phyloP scores from a whole-genome alignment of 2,797 vertebrate species.

The Rhadinocentrus ornatus region DNA sequence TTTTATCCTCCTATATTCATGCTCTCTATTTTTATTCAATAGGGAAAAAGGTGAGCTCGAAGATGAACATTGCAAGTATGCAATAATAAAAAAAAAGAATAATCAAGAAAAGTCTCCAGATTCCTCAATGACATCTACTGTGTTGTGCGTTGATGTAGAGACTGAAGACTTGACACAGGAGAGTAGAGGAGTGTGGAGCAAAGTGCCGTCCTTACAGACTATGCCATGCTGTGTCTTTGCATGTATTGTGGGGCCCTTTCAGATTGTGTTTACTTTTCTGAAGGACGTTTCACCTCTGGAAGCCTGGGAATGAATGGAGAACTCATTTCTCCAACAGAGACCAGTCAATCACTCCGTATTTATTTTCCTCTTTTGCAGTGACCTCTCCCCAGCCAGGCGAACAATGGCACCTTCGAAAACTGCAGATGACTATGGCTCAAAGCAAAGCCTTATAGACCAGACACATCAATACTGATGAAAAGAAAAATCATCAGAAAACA shows the following conservation, averaged over 20 bases:
- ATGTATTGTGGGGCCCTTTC: conserved; percentile 67
- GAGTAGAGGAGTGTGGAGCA: conserved; percentile 30
- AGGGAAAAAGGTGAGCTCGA: conserved; percentile 11
- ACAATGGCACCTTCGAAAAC: conserved; percentile 73
- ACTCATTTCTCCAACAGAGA: conserved; percentile 78
- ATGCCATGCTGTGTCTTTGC: conserved; percentile 64
- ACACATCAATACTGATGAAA: conserved; percentile 67
- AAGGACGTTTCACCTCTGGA: conserved; percentile 82
- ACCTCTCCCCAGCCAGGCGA: conserved; percentile 72
- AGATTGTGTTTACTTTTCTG: conserved; percentile 78
- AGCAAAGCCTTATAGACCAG: conserved; percentile 54
- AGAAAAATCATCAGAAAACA: conserved; percentile 50
- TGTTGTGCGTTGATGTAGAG: conserved; percentile 16
- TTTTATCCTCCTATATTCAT: conserved; percentile 20
- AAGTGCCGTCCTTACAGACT: conserved; percentile 53
- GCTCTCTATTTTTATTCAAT: conserved; percentile 24
- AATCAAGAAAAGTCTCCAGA: conserved; percentile 18
- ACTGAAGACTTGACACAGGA: conserved; percentile 4
- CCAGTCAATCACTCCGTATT: conserved; percentile 81
- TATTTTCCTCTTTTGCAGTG: conserved; percentile 73
- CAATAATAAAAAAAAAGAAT: too few relatives aligned
- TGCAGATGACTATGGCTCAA: conserved; percentile 76
- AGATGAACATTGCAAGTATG: not conserved
- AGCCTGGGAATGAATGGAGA: conserved; percentile 74
- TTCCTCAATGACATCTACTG: conserved; percentile 11